A percentile compares a stretch with the other conserved stretches of the same genome.
These are phyloP conservation scores for Pyralis farinalis DNA, from an alignment of 2,888 invertebrate genomes.

Conservation along the genomic window DNA sequence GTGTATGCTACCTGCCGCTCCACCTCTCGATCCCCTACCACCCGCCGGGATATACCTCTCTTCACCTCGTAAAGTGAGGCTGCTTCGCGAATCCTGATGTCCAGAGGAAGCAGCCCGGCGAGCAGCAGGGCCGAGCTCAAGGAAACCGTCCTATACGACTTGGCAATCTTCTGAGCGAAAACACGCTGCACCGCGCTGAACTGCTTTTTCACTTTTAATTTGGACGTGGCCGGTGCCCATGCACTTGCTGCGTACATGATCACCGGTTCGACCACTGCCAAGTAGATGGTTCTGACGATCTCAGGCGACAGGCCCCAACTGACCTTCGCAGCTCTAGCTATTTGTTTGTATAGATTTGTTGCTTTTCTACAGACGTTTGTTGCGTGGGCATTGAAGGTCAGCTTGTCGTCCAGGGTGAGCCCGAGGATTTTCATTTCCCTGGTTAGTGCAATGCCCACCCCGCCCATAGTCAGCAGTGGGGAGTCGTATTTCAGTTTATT, in stretches of 20 bases:
- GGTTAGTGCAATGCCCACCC: neutral
- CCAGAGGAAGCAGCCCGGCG: conserved; percentile 13
- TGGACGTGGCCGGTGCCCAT: neutral
- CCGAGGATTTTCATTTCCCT: neutral
- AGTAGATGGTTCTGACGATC: neutral
- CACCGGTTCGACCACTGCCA: neutral
- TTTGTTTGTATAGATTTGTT: neutral
- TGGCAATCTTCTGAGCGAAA: neutral
- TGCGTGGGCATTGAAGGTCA: neutral
- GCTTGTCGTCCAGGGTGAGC: neutral
- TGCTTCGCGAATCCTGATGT: neutral
- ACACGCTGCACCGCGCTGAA: conserved; percentile 3
- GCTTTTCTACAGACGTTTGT: neutral
- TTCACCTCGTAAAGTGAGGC: neutral
- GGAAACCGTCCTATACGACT: neutral
- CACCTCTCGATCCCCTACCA: neutral
- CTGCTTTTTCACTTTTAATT: neutral
- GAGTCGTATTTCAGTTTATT: neutral
- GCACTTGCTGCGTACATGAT: neutral
- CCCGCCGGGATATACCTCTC: neutral
- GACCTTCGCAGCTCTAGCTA: neutral
- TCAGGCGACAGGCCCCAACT: neutral
- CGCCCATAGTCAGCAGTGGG: neutral
- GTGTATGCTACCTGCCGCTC: neutral
- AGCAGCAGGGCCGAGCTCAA: conserved; percentile 6